Evolutionary conservation across 2,888 invertebrate genomes (phyloP), one percentile per base, ranked within the genome.

Genomic region (Achlya flavicornis): DNA sequence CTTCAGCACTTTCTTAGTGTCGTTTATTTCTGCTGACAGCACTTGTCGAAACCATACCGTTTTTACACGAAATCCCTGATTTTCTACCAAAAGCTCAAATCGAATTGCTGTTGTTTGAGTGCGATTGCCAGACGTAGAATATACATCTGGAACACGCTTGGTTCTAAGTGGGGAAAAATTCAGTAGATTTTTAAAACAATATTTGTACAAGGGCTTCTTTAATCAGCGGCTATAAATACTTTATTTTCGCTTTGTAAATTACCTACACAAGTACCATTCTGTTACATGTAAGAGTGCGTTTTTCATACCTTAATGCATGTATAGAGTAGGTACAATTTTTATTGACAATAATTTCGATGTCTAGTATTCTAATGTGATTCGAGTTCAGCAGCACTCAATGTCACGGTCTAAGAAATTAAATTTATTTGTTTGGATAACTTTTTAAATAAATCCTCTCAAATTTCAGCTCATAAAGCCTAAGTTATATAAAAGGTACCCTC

Each of bases 71-170:
- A 67, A 60, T 10, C 53, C 32, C 26, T 65, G 61, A 64, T 64
- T 65, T 68, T 59, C 14, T 58, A 41, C 63, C 46, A 46, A 46
- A 67, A 59, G 63, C 32, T 68, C 62, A 61, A 67, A 67, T 66
- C 61, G 64, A 68, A 71, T 70, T 64, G 14, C 16, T 59, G 61
- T 46, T 43, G 57, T 69, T 71, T 66, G 63, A 62, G 61, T 66
- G 61, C 32, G 61, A 66, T 59, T 69, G 62, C 62, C 67, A 64
- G 64, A 64, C 19, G 57, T 61, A 64, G 41, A 62, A 72, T 63
- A 65, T 60, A 59, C 3, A 35, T 62, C 26, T 19, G 61, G 33
- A 62, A 61, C 38, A 0, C 53, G 19, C 10, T 53, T 6, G 53
- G 0, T 7, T 48, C 19, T 19, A 10, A 53, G 19, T 19, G 53